phyloP scores from a whole-genome alignment of 2,888 invertebrate species.

The Eubasilissa splendida region DNA sequence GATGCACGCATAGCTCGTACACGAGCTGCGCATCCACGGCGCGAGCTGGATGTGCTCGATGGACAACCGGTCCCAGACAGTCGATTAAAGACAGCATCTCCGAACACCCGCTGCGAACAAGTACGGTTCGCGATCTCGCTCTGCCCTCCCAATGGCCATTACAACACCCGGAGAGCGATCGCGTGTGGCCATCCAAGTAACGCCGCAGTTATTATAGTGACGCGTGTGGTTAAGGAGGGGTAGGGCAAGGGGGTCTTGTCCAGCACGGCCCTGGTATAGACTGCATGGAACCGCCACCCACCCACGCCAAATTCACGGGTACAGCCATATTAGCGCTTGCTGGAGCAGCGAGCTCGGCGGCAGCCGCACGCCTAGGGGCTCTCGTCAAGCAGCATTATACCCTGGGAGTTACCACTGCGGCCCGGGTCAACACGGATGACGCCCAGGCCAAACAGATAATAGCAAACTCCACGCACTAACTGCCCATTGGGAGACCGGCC shows the following conservation, averaged over 20 bases:
- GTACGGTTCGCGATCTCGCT: neutral
- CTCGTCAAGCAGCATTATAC: neutral
- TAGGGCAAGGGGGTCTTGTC: neutral
- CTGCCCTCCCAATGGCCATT: neutral
- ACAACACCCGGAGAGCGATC: neutral
- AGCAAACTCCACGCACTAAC: neutral
- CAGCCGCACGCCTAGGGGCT: neutral
- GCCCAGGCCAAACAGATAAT: neutral
- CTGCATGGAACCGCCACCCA: no score
- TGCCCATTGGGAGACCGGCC: slow-evolving; percentile 48
- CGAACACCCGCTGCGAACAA: neutral
- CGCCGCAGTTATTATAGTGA: no score
- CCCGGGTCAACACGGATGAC: no score
- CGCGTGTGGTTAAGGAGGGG: no score
- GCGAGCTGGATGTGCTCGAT: neutral
- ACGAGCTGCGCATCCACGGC: neutral
- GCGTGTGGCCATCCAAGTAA: no score
- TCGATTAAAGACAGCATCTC: neutral
- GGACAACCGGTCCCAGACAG: neutral
- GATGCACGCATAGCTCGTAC: neutral
- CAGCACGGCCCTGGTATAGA: neutral
- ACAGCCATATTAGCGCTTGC: neutral
- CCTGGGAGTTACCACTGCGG: neutral
- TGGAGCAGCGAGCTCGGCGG: neutral
- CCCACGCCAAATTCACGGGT: neutral